These are phyloP conservation scores for Blastobasis lacticolella DNA, from an alignment of 2,888 invertebrate genomes.

Conservation along the genomic window DNA sequence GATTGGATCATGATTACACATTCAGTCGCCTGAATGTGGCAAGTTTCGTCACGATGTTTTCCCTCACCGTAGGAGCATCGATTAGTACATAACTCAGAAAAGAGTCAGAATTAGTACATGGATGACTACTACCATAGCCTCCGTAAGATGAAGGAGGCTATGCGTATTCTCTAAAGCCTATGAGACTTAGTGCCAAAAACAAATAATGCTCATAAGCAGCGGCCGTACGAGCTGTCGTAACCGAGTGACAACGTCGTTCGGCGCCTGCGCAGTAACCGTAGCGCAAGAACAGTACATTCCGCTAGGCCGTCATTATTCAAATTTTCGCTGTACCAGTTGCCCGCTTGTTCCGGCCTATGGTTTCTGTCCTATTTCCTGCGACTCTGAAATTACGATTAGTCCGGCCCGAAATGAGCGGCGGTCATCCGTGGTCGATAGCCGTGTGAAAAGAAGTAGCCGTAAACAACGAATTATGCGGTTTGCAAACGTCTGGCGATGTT, in stretches of 20 bases:
- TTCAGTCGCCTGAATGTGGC: too few species aligned
- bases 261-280: conserved; percentile 50
- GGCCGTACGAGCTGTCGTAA: conserved; percentile 28
- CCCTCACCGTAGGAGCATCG: too few species aligned
- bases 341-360: conserved; percentile 69
- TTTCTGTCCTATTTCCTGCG: conserved; percentile 64
- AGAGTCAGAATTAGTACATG: too few species aligned
- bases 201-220: conserved; percentile 20
- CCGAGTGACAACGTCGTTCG: conserved; percentile 25
- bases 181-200: background rate
- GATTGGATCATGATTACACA: too few species aligned
- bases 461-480: conserved; percentile 53
- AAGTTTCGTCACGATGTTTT: too few species aligned
- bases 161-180: background rate
- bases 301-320: conserved; percentile 71
- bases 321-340: conserved; percentile 70
- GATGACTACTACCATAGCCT: too few species aligned
- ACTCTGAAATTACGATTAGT: conserved; percentile 70
- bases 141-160: too few species aligned
- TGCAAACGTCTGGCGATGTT: conserved; percentile 1
- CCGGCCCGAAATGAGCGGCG: conserved; percentile 59
- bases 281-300: conserved; percentile 59
- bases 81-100: too few species aligned
- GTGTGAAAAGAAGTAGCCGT: conserved; percentile 69
- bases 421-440: conserved; percentile 66